Conservation (phyloP, 1,140 invertebrate genomes). For the Neodiprion pinetum region DNA sequence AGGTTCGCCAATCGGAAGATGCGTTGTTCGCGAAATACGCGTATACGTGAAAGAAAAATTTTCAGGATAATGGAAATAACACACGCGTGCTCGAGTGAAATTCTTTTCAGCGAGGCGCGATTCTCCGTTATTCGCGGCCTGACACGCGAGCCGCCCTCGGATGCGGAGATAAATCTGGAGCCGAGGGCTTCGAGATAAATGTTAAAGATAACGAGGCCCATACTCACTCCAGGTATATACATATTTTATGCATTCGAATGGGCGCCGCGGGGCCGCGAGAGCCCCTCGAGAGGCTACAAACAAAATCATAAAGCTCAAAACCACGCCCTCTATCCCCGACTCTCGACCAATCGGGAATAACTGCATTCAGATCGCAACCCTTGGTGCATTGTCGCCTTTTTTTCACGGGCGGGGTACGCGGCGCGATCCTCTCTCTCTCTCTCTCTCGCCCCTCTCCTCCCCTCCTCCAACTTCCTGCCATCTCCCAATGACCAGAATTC, state of each 20-base stretch:
- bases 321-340: conserved; percentile 58
- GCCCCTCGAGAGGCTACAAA: conserved; percentile 50
- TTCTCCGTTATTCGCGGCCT: neutral
- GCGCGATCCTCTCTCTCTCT: conserved; percentile 28
- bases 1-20: too few relatives aligned
- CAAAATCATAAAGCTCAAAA: conserved; percentile 57
- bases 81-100: too few relatives aligned
- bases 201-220: conserved; percentile 10
- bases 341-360: conserved; percentile 50
- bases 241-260: conserved; percentile 45
- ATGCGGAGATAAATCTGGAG: neutral
- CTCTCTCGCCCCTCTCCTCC: conserved; percentile 17
- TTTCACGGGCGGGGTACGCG: conserved; percentile 50
- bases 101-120: too few relatives aligned
- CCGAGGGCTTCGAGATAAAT: neutral
- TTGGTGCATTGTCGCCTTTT: conserved; percentile 52
- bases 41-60: neutral
- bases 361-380: conserved; percentile 60
- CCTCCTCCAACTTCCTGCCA: neutral
- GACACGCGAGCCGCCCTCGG: neutral
- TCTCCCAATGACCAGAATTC: neutral
- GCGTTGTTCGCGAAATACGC: neutral
- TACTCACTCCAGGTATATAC: conserved; percentile 29
- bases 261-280: conserved; percentile 21
- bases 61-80: neutral